A percentile compares a stretch with the other conserved stretches of the same genome.
These are phyloP conservation scores for Rhogogaster chlorosoma DNA, from an alignment of 2,888 invertebrate species.

Conservation along the genomic window DNA sequence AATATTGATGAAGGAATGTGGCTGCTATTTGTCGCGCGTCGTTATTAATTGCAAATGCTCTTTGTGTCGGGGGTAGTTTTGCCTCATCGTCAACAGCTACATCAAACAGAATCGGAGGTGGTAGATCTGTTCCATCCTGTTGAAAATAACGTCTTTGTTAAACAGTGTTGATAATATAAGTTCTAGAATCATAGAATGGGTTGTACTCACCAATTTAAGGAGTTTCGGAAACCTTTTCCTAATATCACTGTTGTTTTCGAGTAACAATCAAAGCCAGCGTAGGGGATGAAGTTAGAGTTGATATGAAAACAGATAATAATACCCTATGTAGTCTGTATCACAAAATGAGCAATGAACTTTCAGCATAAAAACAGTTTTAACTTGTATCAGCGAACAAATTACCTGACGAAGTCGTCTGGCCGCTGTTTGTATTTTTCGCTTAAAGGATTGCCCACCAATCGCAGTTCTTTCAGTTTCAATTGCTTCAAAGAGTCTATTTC, in stretches of 20 bases:
- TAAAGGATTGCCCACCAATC: constrained; percentile 88
- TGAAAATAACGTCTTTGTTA: constrained; percentile 22
- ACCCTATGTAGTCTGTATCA: not conserved
- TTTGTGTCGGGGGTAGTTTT: constrained; percentile 83
- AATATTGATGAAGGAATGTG: constrained; percentile 91
- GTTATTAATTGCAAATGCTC: constrained; percentile 80
- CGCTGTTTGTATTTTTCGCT: constrained; percentile 86
- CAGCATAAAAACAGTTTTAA: not conserved
- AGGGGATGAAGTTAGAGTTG: constrained; percentile 77
- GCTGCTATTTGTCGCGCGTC: constrained; percentile 85
- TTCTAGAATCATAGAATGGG: not conserved
- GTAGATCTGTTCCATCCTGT: constrained; percentile 89
- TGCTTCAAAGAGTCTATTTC: constrained; percentile 84
- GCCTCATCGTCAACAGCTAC: constrained; percentile 80
- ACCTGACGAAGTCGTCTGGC: constrained; percentile 87
- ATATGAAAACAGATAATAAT: constrained; percentile 17
- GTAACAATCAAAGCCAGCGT: constrained; percentile 72
- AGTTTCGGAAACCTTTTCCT: constrained; percentile 92
- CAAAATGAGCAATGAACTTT: not conserved
- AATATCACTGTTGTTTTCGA: constrained; percentile 84
- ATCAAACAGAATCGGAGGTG: constrained; percentile 91
- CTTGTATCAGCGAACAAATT: constrained; percentile 51
- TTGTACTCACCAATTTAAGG: constrained; percentile 87
- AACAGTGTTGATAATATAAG: not conserved
- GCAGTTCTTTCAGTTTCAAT: constrained; percentile 85